A percentile compares a stretch with the other conserved stretches of the same genome.
These are phyloP conservation scores for Dryocosmus kuriphilus DNA, from an alignment of 2,888 invertebrate species.

Conservation along the genomic window DNA sequence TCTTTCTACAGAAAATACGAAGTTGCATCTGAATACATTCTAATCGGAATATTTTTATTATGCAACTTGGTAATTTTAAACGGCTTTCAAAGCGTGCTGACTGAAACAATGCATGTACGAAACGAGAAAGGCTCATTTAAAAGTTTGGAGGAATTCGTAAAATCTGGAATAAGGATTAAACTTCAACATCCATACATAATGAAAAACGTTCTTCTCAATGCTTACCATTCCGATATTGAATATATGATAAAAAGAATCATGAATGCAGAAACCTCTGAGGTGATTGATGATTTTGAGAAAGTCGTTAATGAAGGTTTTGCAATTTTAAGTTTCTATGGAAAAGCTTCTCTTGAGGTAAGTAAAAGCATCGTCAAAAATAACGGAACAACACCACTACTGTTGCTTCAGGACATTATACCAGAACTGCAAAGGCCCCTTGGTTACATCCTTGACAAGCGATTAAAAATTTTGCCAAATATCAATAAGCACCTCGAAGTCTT, in stretches of 20 bases:
- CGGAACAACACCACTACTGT: neutral
- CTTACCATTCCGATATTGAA: neutral
- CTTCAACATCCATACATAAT: neutral
- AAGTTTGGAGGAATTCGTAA: neutral
- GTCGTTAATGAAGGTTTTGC: neutral
- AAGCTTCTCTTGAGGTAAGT: neutral
- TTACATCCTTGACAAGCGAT: neutral
- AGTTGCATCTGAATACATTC: neutral
- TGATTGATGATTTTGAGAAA: neutral
- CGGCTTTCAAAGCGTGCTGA: neutral
- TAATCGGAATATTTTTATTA: neutral
- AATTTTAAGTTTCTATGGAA: neutral
- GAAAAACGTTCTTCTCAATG: neutral
- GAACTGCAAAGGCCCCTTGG: neutral
- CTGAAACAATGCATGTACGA: constrained; percentile 4
- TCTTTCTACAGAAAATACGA: constrained; percentile 5
- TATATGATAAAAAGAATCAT: neutral
- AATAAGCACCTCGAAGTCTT: neutral
- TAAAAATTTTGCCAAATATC: neutral
- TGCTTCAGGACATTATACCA: neutral
- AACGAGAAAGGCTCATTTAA: constrained; percentile 3
- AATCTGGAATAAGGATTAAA: neutral
- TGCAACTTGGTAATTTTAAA: neutral
- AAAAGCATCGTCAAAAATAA: neutral
- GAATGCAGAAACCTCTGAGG: neutral